Percentiles rank a stretch among this genome's conserved stretches.
Conservation (phyloP, 2,797 vertebrate genomes). For the Lepidocolaptes lacrymiger region DNA sequence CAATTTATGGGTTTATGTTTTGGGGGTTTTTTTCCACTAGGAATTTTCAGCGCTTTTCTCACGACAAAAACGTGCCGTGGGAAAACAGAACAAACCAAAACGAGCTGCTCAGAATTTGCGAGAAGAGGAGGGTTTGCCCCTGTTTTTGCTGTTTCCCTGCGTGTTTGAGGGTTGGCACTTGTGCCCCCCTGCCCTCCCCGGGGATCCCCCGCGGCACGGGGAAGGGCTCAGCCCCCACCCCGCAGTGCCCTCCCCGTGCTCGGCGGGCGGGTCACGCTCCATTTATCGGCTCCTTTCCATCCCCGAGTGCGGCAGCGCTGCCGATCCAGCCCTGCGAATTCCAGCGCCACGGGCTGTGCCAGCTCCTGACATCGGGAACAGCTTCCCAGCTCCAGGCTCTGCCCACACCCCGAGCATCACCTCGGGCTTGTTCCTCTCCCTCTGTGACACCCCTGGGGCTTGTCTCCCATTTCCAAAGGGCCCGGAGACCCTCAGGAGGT, state of each 20-base stretch:
- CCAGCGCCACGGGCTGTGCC: background rate
- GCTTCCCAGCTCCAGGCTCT: background rate
- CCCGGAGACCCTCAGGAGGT: background rate
- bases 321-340: background rate
- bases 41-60: background rate
- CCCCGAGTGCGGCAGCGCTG: background rate
- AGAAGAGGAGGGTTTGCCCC: background rate
- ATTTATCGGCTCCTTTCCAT: background rate
- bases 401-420: background rate
- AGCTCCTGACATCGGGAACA: background rate
- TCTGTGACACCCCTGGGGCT: background rate
- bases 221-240: background rate
- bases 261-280: background rate
- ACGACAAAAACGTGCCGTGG: background rate
- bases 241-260: background rate
- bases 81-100: background rate
- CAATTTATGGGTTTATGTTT: background rate
- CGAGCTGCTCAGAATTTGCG: background rate
- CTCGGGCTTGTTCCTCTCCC: background rate
- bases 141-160: background rate
- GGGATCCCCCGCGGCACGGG: background rate
- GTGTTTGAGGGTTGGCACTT: background rate
- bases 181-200: background rate
- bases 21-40: background rate
- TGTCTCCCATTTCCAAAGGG: background rate